Evolutionary conservation across 2,888 invertebrate species (phyloP), one percentile per base, ranked within the genome.

Genomic region (Apamea anceps): DNA sequence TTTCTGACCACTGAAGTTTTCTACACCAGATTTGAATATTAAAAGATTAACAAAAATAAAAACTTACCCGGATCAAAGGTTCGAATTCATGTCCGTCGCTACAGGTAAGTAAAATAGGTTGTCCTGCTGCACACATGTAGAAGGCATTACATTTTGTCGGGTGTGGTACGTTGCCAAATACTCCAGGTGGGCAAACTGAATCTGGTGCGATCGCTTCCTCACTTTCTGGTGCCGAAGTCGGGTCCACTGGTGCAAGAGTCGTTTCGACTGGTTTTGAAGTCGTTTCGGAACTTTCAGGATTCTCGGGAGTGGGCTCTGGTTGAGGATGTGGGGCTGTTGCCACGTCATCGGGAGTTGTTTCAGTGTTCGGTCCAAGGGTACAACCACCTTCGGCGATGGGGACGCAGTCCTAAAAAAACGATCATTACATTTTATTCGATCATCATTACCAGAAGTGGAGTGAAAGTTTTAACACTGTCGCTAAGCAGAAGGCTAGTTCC

Each of bases 311-410:
- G 77, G 88, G 25, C 7, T 57, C 37, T n/a, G 71, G 18, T 28
- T 63, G 63, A 45, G 72, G 62, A 28, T 60, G 6, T 65, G 60
- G n/a, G 6, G 45, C 28, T 25, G 73, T 77, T 13, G 54, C 2
- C 0, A 18, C 37, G 25, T n/a, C 25, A 15, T n/a, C 25, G 2
- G 60, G 57, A 15, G 85, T 85, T 32, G 77, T 65, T 45, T 1
- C 71, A 63, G 81, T 65, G 25, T 13, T 72, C 1, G 63, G 0
- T 1, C 86, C 82, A 18, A 85, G 66, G 1, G 86, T 82, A 28
- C 84, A 85, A 7, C 84, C 84, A 7, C 83, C 86, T 28, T 72
- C 77, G 0, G 75, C 18, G 4, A 86, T 85, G 12, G 12, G 12
- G 7, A 75, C 51, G 57, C 86, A 86, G 0, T 2, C 48, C 84